phyloP scores from a whole-genome alignment of 1,140 invertebrate genomes.

The Phymastichus coffea region DNA sequence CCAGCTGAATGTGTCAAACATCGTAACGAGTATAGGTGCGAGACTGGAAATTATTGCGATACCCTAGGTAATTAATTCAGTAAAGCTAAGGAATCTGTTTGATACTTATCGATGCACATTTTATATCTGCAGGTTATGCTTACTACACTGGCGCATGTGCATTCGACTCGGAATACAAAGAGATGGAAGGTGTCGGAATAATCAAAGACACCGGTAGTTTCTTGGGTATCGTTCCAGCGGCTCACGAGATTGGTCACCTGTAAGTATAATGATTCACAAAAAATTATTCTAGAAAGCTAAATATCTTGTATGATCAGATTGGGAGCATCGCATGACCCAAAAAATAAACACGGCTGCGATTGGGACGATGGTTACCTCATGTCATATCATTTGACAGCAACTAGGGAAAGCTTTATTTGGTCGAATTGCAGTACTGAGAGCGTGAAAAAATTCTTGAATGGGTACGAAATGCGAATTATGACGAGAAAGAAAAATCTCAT shows the following conservation, averaged over 20 bases:
- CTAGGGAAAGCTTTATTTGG: not conserved
- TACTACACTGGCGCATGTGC: not conserved
- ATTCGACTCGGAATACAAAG: not conserved
- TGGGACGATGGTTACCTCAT: not conserved
- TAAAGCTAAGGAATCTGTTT: too few relatives aligned
- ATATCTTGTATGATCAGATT: not conserved
- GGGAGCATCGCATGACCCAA: not conserved
- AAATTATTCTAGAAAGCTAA: not conserved
- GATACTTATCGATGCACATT: too few relatives aligned
- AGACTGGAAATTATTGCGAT: too few relatives aligned
- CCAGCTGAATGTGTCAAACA: too few relatives aligned
- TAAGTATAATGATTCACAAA: not conserved
- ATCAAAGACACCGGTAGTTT: slow-evolving; percentile 1
- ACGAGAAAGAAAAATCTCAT: too few relatives aligned
- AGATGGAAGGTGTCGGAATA: not conserved
- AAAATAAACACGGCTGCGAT: not conserved
- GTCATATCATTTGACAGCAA: not conserved
- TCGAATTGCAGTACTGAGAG: not conserved
- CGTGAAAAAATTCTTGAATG: not conserved
- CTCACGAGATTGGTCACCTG: slow-evolving; percentile 19
- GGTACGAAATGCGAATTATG: too few relatives aligned
- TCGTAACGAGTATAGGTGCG: too few relatives aligned
- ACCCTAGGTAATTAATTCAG: too few relatives aligned
- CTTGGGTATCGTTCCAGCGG: not conserved
- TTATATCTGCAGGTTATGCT: not conserved